Conservation (phyloP, 1,140 invertebrate species). For the Pseudachorutes palmiensis region DNA sequence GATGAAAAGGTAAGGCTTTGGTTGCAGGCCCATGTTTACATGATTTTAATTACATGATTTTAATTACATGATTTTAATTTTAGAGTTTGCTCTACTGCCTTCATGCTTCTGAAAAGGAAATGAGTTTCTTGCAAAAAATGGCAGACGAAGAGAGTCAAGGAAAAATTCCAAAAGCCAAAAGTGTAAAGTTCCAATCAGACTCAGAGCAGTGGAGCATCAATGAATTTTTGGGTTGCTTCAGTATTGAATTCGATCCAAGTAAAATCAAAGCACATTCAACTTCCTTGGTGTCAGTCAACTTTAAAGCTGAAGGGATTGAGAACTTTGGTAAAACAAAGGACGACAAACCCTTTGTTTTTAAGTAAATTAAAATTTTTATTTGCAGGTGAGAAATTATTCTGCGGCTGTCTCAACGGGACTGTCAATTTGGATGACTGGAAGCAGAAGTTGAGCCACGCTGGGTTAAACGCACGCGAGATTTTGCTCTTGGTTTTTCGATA, state of each 20-base stretch:
- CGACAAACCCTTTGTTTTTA: neutral
- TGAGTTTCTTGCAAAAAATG: conserved; percentile 25
- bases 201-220: conserved; percentile 2
- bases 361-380: neutral
- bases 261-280: conserved; percentile 18
- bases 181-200: conserved; percentile 27
- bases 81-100: conserved; percentile 32
- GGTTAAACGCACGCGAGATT: conserved; percentile 52
- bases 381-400: conserved; percentile 47
- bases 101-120: conserved; percentile 31
- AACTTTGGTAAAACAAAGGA: neutral
- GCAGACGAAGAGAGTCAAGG: conserved; percentile 12
- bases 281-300: neutral
- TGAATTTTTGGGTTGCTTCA: conserved; percentile 20
- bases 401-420: conserved; percentile 50
- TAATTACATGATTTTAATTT: conserved; percentile 8
- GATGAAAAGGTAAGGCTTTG: conserved; percentile 17
- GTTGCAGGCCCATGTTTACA: neutral
- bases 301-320: neutral
- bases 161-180: conserved; percentile 17
- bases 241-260: conserved; percentile 24
- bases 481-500: conserved; percentile 57
- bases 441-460: conserved; percentile 47
- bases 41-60: neutral
- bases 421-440: conserved; percentile 44